Evolutionary conservation across 2,797 vertebrate genomes (phyloP), one percentile per base, ranked within the genome.

Genomic region (Danionella dracula): DNA sequence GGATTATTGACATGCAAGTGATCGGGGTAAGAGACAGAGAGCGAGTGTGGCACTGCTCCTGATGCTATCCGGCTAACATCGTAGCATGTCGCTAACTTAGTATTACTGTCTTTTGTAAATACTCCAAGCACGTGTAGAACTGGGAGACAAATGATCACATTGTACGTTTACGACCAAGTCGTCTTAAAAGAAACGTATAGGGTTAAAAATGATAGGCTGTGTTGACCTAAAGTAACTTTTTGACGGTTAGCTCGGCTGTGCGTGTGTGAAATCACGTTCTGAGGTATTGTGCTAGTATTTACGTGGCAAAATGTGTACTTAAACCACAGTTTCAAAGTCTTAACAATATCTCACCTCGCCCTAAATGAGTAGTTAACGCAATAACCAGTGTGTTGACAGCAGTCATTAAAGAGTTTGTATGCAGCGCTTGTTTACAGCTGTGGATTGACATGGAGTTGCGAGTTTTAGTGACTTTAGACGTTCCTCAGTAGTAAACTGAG

Each of bases 1-100:
- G 86, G 81, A 99, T 99, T 83, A 90, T 98, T 73, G 96, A 97
- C 85, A 85, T 94, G 90, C 93, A 94, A 61, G 86, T 82, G 13
- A 92, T 93, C 38, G 93, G 89, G 88, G 96, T 97, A 84, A 84
- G 89, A 68, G 23, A 29, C 35, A 29, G 27, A 12, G 19, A 12
- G 23, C 5, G n/a, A 27, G 31, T 42, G 38, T 31, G 35, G 48
- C 31, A 10, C 27, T 19, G 70, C 65, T 76, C 72, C 60, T 79
- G 70, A 68, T 78, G 73, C 74, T 71, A 73, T 76, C 53, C 75
- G 74, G 75, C 57, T 72, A 79, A 68, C 66, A 59, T 49, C 5
- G 11, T 58, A 64, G 67, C 72, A 66, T 57, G 10, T 55, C 10
- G 42, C 42, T 11, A 27, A 27, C 23, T n/a, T n/a, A 6, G 23